Evolutionary conservation across 2,797 vertebrate genomes (phyloP), one percentile per base, ranked within the genome.

Genomic region (Pygocentrus nattereri): DNA sequence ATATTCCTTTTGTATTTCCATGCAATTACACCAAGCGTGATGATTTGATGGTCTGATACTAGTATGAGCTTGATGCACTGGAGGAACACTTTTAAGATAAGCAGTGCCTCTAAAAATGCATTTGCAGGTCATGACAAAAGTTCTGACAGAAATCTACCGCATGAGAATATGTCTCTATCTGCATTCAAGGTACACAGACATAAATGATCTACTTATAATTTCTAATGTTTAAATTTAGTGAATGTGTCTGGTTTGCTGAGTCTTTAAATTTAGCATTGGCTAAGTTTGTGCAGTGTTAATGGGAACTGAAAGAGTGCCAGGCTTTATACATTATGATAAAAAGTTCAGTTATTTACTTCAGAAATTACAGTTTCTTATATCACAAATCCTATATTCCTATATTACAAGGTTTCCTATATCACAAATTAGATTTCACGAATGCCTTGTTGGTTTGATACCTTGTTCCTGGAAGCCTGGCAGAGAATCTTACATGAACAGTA

Each of bases 201-300:
- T 59, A 69, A 68, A 25, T 31, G 21, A 59, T 68, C 25, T 69
- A 25, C 52, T 59, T 75, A 62, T 69, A 58, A 80, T 80, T 80
- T 74, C 49, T 67, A 80, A 67, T 67, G 78, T 67, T 80, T 50
- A 80, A 68, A 58, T 74, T 81, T 74, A 81, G 71, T 30, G 8
- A 15, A 54, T 52, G 49, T 52, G 69, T 64, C 27, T 68, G 64
- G 62, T 74, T 59, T 72, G 62, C 59, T 67, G 31, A 68, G 72
- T 31, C 50, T 65, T 68, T 67, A 58, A 68, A 75, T 81, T 58
- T 81, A 65, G 79, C 71, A 49, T 27, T 56, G 65, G 34, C 56
- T 49, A 34, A 47, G 72, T 75, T 58, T 81, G 50, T 75, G 62
- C 50, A 68, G 47, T 58, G 30, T 81, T 34, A 79, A 75, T 75